These are phyloP conservation scores for Aspiorhynchus laticeps DNA, from an alignment of 2,113 vertebrate genomes.

Conservation along the genomic window DNA sequence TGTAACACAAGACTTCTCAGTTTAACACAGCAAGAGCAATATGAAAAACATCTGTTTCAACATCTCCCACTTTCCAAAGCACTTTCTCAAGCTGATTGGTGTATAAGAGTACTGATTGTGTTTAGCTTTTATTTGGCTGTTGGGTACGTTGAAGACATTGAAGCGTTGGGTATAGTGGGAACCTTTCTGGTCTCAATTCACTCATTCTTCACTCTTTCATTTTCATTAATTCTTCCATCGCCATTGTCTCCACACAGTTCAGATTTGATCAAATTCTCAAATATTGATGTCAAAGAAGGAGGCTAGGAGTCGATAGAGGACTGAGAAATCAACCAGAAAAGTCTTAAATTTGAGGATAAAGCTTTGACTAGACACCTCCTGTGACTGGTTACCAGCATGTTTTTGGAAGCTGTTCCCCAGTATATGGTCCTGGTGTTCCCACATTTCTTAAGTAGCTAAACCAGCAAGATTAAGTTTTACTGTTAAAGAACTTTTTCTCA, in stretches of 20 bases:
- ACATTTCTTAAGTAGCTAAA: too few species aligned
- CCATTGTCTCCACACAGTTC: background rate
- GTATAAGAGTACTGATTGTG: slow-evolving; percentile 66
- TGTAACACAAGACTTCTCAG: slow-evolving; percentile 67
- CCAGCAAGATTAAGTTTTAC: too few species aligned
- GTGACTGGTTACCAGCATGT: too few species aligned
- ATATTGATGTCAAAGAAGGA: background rate
- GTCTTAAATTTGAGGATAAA: too few species aligned
- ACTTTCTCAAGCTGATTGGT: slow-evolving; percentile 67
- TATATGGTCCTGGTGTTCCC: too few species aligned
- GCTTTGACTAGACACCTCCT: too few species aligned
- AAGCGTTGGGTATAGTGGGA: background rate
- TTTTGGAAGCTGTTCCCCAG: too few species aligned
- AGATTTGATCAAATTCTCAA: background rate
- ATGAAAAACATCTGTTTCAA: slow-evolving; percentile 78
- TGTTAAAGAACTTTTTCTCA: too few species aligned
- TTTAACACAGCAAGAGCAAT: slow-evolving; percentile 65
- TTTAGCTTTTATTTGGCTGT: slow-evolving; percentile 65
- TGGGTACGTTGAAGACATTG: slow-evolving; percentile 31
- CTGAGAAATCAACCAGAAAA: background rate
- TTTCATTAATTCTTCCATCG: slow-evolving; percentile 29
- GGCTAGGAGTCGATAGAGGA: background rate
- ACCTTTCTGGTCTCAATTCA: slow-evolving; percentile 7
- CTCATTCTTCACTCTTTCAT: background rate
- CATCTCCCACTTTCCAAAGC: slow-evolving; percentile 68